phyloP scores from a whole-genome alignment of 2,113 vertebrate species.

The Coturnix japonica region DNA sequence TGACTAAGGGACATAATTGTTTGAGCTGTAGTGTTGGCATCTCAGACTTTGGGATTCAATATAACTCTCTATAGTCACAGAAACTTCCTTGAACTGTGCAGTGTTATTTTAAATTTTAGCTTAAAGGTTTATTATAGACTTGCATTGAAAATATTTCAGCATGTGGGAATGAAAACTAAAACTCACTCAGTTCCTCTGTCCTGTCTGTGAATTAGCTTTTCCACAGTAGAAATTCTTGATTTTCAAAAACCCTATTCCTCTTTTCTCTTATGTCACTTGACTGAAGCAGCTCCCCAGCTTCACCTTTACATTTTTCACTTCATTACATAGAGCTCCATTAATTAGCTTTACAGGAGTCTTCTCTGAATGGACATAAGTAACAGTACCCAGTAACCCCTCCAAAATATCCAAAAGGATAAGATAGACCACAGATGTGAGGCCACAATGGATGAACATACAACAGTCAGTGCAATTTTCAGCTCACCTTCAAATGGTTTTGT shows the following conservation, averaged over 20 bases:
- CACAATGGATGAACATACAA: neutral
- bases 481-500: neutral
- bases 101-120: neutral
- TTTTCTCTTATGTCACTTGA: neutral
- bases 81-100: neutral
- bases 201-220: neutral
- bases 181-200: neutral
- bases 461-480: neutral
- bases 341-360: neutral
- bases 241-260: neutral
- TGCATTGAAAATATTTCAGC: neutral
- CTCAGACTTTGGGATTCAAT: neutral
- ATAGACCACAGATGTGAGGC: neutral
- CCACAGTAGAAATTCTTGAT: neutral
- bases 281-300: neutral
- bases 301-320: slow-evolving; percentile 3
- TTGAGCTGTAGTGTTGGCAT: neutral
- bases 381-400: neutral
- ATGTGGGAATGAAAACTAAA: neutral
- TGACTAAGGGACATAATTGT: neutral
- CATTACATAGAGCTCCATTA: neutral
- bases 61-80: neutral
- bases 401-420: neutral
- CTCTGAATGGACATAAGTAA: neutral
- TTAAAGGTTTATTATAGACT: slow-evolving; percentile 16